Evolutionary conservation across 2,797 vertebrate genomes (phyloP), one percentile per base, ranked within the genome.

Genomic region (Siniperca undulata): DNA sequence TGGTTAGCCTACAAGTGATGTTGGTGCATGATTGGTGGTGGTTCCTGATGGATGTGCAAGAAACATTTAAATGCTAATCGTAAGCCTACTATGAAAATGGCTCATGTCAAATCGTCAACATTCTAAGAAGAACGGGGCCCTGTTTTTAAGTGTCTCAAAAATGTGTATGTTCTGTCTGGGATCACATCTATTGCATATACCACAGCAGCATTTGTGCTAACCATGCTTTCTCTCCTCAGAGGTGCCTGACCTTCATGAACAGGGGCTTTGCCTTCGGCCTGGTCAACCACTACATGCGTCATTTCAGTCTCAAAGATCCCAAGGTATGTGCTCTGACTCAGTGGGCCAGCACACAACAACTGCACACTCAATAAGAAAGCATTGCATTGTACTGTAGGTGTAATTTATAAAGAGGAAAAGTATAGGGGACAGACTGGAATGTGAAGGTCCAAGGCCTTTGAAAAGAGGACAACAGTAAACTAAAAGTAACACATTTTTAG

Each of bases 171-270:
- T 62, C 81, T 62, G 22, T 44, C 22, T 58, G 36, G 14, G 22
- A 13, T 62, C 3, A 19, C 24, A 19, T 3, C 0, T n/a, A 7
- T 17, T 48, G 2, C 34, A 10, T 5, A 20, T 34, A 16, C 30
- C 30, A 50, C 24, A n/a, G 17, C 58, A 9, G 19, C 34, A 19
- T 27, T 58, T 58, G 46, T 8, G 4, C 38, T 80, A 22, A 80
- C 19, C 27, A 3, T 0, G 1, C 22, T 73, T 74, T 75, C 70
- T 89, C 0, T 90, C 75, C 73, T 58, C 93, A 99, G 98, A 96
- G 97, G 75, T 99, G 97, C 80, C 94, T 99, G 90, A 98, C 98
- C 0, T 95, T 99, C 89, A 99, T 99, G 98, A 98, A 99, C 93
- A 96, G 99, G 93, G 97, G 99, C 65, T 99, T 98, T 84, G 95